Evolutionary conservation across 2,797 vertebrate species (phyloP).

Genomic region (Darevskia mixta): DNA sequence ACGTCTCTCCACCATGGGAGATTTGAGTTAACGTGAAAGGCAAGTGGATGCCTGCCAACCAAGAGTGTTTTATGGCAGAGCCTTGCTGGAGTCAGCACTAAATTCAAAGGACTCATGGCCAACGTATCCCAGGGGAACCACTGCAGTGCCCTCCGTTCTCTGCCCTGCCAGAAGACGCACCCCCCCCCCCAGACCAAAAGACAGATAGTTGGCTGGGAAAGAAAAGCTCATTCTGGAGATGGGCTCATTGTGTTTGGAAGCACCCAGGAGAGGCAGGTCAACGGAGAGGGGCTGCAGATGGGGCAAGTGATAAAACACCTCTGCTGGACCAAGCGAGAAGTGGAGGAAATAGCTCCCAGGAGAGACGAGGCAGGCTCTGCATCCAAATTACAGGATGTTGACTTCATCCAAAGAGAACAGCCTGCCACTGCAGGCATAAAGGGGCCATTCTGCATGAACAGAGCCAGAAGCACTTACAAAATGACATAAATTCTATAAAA

Average conservation of each 20-base stretch:
- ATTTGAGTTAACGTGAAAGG: not conserved
- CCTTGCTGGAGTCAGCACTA: not conserved
- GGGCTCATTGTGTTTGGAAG: not conserved
- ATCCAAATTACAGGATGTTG: constrained; percentile 19
- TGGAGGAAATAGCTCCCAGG: not conserved
- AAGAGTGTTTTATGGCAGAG: not conserved
- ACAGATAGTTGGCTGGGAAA: not conserved
- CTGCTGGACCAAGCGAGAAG: not conserved
- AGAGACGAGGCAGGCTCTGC: constrained; percentile 18
- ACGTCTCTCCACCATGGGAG: not conserved
- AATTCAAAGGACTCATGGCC: not conserved
- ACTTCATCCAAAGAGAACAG: not conserved
- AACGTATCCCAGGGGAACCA: not conserved
- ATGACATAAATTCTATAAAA: not conserved
- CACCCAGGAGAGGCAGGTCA: fast-evolving
- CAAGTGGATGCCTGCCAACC: too few relatives aligned
- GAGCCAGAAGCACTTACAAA: not conserved
- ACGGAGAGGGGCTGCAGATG: not conserved
- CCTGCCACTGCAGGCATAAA: not conserved
- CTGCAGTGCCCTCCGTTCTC: not conserved
- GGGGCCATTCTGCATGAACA: not conserved
- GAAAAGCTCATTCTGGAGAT: not conserved
- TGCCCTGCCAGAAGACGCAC: not conserved
- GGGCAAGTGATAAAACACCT: not conserved
- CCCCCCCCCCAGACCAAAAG: not conserved